These are phyloP conservation scores for Tinea pellionella DNA, from an alignment of 2,888 invertebrate genomes.

Conservation along the genomic window DNA sequence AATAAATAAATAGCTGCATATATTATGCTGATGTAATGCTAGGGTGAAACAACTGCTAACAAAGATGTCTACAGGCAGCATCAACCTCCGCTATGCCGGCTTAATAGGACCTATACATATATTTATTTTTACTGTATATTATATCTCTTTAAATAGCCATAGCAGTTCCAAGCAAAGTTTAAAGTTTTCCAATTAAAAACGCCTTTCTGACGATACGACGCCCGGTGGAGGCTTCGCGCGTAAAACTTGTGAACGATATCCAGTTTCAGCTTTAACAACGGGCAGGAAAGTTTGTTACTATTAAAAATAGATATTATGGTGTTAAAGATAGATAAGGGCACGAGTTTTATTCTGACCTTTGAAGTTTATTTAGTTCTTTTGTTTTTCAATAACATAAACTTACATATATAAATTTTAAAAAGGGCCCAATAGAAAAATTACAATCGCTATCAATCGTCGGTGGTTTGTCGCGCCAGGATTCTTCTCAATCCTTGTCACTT, in stretches of 20 bases:
- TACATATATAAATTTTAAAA: no score
- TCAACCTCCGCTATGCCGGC: no score
- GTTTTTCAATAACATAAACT: background rate
- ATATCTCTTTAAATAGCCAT: background rate
- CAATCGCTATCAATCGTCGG: no score
- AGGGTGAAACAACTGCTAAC: no score
- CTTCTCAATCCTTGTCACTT: no score
- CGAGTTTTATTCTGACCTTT: background rate
- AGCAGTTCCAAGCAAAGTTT: constrained; percentile 2
- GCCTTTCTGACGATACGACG: constrained; percentile 10
- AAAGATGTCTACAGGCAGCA: no score
- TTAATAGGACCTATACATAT: no score
- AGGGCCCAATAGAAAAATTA: no score
- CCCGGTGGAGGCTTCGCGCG: background rate
- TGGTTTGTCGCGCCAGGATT: no score
- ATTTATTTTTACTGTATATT: no score
- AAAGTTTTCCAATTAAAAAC: constrained; percentile 18
- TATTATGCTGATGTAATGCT: no score
- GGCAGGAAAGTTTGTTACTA: background rate
- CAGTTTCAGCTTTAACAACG: background rate
- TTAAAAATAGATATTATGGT: background rate
- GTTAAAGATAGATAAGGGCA: background rate
- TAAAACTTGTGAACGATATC: constrained; percentile 1
- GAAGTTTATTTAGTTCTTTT: background rate
- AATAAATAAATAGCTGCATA: no score